phyloP scores from a whole-genome alignment of 1,140 invertebrate genomes.

The Diabrotica virgifera region DNA sequence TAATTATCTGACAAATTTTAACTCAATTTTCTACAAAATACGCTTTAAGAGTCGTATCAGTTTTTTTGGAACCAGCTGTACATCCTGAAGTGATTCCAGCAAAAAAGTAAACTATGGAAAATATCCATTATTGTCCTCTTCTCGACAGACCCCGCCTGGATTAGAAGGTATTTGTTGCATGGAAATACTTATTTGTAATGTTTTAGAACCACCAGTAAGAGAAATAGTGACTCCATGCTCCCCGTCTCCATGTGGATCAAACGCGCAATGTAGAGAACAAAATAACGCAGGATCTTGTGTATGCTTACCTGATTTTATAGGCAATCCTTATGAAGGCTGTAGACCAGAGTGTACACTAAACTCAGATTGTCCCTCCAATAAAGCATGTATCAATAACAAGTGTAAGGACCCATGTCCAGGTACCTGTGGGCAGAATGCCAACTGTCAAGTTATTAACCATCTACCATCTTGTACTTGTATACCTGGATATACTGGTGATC shows the following conservation, averaged over 20 bases:
- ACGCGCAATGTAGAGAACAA: slow-evolving; percentile 50
- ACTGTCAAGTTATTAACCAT: slow-evolving; percentile 57
- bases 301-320: slow-evolving; percentile 53
- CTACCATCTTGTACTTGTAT: slow-evolving; percentile 57
- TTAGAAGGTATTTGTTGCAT: too few relatives aligned
- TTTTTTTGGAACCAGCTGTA: too few relatives aligned
- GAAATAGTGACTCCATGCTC: slow-evolving; percentile 45
- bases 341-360: slow-evolving; percentile 52
- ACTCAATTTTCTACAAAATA: too few relatives aligned
- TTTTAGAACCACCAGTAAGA: slow-evolving; percentile 9
- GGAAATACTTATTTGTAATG: too few relatives aligned
- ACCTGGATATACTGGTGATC: slow-evolving; percentile 56
- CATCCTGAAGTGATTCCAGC: too few relatives aligned
- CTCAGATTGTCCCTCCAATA: slow-evolving; percentile 51
- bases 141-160: neutral
- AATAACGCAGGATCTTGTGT: slow-evolving; percentile 51
- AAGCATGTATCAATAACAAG: slow-evolving; percentile 50
- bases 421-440: slow-evolving; percentile 53
- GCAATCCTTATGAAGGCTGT: slow-evolving; percentile 53
- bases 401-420: slow-evolving; percentile 55
- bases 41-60: too few relatives aligned
- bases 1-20: too few relatives aligned
- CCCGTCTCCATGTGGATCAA: slow-evolving; percentile 55
- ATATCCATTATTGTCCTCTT: neutral
- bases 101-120: too few relatives aligned